These are phyloP conservation scores for Gallinago stenura DNA, from an alignment of 2,797 vertebrate species.

Conservation along the genomic window DNA sequence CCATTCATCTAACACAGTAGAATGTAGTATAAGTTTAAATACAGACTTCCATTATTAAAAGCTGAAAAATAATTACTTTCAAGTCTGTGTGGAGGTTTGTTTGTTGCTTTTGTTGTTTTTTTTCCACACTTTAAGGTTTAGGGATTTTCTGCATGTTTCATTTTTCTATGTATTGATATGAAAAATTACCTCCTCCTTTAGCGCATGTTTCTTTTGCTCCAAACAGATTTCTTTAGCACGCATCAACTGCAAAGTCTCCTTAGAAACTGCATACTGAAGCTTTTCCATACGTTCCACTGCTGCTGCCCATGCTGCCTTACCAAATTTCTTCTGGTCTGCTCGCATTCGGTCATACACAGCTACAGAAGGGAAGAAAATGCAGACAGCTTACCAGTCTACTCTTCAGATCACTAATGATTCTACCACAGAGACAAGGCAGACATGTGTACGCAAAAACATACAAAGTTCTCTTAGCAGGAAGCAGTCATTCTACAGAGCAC, in stretches of 20 bases:
- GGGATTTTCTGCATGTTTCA: neutral
- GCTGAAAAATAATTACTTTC: neutral
- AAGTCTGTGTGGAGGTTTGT: too few relatives aligned
- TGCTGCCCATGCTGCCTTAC: constrained; percentile 84
- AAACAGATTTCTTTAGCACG: constrained; percentile 96
- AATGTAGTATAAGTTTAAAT: neutral
- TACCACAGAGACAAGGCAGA: neutral
- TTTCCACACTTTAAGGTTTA: neutral
- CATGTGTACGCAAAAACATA: neutral
- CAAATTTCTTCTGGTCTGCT: constrained; percentile 94
- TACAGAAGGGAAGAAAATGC: constrained; percentile 62
- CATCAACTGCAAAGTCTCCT: constrained; percentile 97
- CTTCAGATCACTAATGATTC: neutral
- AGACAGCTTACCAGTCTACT: neutral
- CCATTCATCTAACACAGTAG: neutral
- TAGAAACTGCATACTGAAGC: constrained; percentile 92
- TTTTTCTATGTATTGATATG: neutral
- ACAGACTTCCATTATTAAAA: neutral
- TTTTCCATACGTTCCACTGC: constrained; percentile 96
- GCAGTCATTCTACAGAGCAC: neutral
- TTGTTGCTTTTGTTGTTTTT: neutral
- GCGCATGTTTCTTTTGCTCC: constrained; percentile 92
- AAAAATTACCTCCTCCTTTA: constrained; percentile 91
- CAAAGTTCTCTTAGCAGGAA: neutral
- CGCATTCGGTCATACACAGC: constrained; percentile 94